These are phyloP conservation scores for Girardinichthys multiradiatus DNA, from an alignment of 2,113 vertebrate genomes.

Conservation along the genomic window DNA sequence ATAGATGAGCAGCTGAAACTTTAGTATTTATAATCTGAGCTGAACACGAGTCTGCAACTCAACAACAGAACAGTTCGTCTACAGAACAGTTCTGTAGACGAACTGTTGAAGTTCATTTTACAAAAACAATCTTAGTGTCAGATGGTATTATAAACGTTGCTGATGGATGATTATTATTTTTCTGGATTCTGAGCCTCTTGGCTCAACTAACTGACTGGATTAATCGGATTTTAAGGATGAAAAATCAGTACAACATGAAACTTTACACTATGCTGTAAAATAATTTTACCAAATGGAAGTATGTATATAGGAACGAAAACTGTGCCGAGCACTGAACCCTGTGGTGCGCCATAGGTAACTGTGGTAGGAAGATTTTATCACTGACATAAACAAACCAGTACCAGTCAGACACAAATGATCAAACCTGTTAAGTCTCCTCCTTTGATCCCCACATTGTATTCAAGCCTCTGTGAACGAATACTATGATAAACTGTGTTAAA, in stretches of 20 bases:
- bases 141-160: neutral
- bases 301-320: neutral
- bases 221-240: neutral
- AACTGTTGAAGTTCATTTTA: too few species aligned
- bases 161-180: neutral
- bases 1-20: constrained; percentile 46
- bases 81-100: neutral
- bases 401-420: neutral
- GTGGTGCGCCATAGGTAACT: neutral
- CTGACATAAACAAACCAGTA: too few species aligned
- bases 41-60: constrained; percentile 1
- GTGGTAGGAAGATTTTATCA: neutral
- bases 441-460: neutral
- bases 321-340: neutral
- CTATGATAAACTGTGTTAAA: neutral
- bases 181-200: neutral
- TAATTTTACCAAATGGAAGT: neutral
- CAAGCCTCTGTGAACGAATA: neutral
- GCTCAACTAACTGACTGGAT: neutral
- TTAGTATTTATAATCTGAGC: constrained; percentile 36
- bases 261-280: neutral
- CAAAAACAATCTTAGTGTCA: neutral
- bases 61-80: neutral
- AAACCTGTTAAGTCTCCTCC: neutral
- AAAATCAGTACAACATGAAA: neutral